A percentile compares a stretch with the other conserved stretches of the same genome.
Evolutionary conservation across 2,888 invertebrate species (phyloP).

Genomic region (Asteroscopus sphinx): DNA sequence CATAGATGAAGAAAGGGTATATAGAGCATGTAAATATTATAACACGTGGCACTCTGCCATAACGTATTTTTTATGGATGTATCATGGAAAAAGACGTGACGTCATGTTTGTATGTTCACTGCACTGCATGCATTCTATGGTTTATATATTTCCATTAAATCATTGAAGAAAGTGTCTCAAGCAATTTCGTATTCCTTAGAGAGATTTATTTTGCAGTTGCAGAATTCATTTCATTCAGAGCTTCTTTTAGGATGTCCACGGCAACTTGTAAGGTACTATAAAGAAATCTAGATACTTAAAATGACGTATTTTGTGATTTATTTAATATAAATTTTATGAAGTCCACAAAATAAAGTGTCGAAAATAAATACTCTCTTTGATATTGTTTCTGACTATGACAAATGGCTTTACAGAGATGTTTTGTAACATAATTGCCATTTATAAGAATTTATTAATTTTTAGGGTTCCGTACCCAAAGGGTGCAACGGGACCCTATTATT

Average conservation of each 20-base stretch:
- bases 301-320: background rate
- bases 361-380: conserved; percentile 1
- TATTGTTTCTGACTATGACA: background rate
- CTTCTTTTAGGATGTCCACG: background rate
- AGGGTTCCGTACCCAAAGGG: too few relatives aligned
- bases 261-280: background rate
- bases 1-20: too few relatives aligned
- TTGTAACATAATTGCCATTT: background rate
- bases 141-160: too few relatives aligned
- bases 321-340: background rate
- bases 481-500: too few relatives aligned
- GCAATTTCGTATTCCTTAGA: background rate
- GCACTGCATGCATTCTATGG: too few relatives aligned
- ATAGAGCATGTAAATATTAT: too few relatives aligned
- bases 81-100: too few relatives aligned
- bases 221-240: conserved; percentile 2
- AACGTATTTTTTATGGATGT: too few relatives aligned
- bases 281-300: background rate
- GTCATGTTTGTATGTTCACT: too few relatives aligned
- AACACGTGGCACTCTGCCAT: too few relatives aligned
- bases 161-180: too few relatives aligned
- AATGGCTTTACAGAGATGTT: conserved; percentile 4
- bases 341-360: too few relatives aligned
- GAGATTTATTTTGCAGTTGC: background rate
- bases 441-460: conserved; percentile 19